Evolutionary conservation across 2,113 vertebrate genomes (phyloP), one percentile per base, ranked within the genome.

Genomic region (Myanophis thanlyinensis): DNA sequence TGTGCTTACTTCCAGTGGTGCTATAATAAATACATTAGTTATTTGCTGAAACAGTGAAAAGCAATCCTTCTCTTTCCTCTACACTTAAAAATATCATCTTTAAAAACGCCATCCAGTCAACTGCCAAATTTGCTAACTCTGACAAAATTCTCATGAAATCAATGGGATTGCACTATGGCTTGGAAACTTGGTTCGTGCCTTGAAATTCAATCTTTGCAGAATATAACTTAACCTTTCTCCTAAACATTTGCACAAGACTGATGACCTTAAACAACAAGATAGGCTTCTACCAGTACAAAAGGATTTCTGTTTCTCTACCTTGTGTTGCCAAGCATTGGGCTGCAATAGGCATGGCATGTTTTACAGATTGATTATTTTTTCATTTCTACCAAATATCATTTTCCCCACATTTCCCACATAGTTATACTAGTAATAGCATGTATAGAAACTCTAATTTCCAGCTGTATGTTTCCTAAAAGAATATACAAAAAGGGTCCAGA

Each of bases 111-210:
- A 18, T 54, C 52, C 44, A 85, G 67, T 7, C 25, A 47, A 89
- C 44, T 56, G 91, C 84, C 48, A 52, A 89, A 89, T 92, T 54
- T 92, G 87, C 87, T 92, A 84, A 84, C 87, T 84, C 49, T 47
- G 49, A 48, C 40, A 89, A 89, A 89, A 92, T 92, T 89, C 87
- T 51, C 18, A 84, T 92, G 91, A 89, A 92, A 92, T 89, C 91
- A 92, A 56, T 88, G 54, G 62, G 87, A 80, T 89, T 47, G 86
- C 25, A 46, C 22, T 88, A 88, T 88, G 87, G 13, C 62, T 53
- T 89, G 49, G 87, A 89, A 80, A 88, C 49, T 53, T 89, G 62
- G 62, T 92, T 92, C 87, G 46, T 46, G 59, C 2, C 15, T 27
- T 89, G 91, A 89, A 92, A 92, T 89, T 84, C 62, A 92, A 89